These are phyloP conservation scores for Enteromius viviparus DNA, from an alignment of 2,797 vertebrate species.

Conservation along the genomic window DNA sequence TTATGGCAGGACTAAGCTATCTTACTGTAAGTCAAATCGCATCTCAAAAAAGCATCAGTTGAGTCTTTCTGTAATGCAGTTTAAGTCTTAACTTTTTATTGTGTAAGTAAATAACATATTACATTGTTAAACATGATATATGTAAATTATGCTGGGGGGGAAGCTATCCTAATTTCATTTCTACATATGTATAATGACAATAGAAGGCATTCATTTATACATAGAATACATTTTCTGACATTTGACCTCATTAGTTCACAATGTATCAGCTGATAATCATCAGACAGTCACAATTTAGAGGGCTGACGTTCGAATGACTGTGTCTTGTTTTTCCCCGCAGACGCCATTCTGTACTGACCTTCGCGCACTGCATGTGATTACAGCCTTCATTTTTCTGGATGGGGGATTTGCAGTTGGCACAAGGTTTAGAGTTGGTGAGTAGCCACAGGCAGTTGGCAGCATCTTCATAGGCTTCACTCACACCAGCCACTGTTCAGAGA, in stretches of 20 bases:
- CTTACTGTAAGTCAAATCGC: no score
- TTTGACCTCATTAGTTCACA: neutral
- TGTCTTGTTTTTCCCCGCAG: neutral
- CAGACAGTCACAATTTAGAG: neutral
- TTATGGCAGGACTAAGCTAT: no score
- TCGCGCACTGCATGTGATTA: conserved; percentile 98
- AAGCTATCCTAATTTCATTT: no score
- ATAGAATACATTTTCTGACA: neutral
- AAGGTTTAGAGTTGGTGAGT: conserved; percentile 93
- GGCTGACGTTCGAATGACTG: neutral
- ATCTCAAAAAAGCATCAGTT: neutral
- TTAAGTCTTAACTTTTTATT: no score
- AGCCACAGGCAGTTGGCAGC: conserved; percentile 98
- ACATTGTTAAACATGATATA: no score
- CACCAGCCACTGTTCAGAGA: conserved; percentile 87
- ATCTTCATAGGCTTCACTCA: conserved; percentile 95
- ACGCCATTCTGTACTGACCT: conserved; percentile 70
- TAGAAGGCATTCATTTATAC: no score
- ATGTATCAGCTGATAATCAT: neutral
- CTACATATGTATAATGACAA: no score
- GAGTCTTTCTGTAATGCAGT: no score
- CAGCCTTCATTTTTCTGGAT: conserved; percentile 99
- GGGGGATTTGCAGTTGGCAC: conserved; percentile 97
- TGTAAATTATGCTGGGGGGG: no score
- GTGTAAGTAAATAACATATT: no score